Base-by-base conservation (phyloP, 92 coral and sea anemone genomes). In the Porites evermanni region DNA sequence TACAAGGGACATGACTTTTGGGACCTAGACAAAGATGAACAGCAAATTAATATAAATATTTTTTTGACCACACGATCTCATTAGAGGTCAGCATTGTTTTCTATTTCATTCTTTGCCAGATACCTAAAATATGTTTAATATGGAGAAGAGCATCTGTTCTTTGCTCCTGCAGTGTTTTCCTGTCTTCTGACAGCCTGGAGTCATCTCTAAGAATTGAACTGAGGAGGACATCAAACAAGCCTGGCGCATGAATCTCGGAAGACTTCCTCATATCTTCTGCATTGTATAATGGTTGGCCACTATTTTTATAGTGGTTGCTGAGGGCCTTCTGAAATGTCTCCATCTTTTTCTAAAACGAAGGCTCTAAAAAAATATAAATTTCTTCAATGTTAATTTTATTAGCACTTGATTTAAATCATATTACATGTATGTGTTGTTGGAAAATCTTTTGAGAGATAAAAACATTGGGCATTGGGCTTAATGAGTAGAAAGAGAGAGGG, bases 171-270 rank as follows among this genome's bases (percentile, higher is more conserved):
- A 23, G 24, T 23, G 24, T 23, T 23, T 23, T 23, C 24, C 59
- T 88, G 58, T 81, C 88, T 20, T 75, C 23, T 44, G 88, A 75
- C 53, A 74, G 84, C 56, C 83, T 67, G 76, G 16, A 66, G 72
- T 88, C 91, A 38, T 88, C 76, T 63, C 91, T 74, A 0, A 70
- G 38, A 21, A 77, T 88, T 14, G 84, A 60, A 12, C 24, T 64
- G 74, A 88, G 69, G 64, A 76, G 64, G 64, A 72, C 60, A 24
- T 72, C 72, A 32, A 82, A 88, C 84, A 88, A 14, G 16, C 91
- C 84, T n/a, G 91, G 91, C 13, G 85, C 79, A 78, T 77, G 85
- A 7, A 18, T 65, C 26, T 75, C 18, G 77, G 68, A 47, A 23
- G 24, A 23, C 24, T 23, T 23, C 24, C 24, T 23, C 24, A 23